Percentiles rank a stretch among this genome's conserved stretches.
These are phyloP conservation scores for Tachuris rubrigastra DNA, from an alignment of 2,113 vertebrate species.

Conservation along the genomic window DNA sequence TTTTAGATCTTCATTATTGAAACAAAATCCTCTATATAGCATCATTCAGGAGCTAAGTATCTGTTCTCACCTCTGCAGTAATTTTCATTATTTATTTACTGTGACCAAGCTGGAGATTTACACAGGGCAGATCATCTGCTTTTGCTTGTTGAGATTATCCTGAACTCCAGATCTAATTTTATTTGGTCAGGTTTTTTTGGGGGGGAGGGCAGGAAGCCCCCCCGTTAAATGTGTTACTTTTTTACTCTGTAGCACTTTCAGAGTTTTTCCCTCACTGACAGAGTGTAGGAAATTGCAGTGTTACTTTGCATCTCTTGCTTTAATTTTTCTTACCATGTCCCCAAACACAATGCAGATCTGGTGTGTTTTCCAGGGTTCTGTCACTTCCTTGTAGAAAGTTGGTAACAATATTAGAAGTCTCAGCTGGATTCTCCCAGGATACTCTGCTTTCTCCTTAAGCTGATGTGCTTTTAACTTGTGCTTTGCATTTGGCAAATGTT, in stretches of 20 bases:
- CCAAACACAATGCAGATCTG: background rate
- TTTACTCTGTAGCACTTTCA: background rate
- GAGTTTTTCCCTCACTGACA: background rate
- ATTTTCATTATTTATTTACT: background rate
- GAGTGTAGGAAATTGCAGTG: background rate
- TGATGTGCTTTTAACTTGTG: slow-evolving; percentile 35
- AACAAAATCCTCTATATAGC: background rate
- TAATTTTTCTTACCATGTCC: background rate
- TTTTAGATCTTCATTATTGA: background rate
- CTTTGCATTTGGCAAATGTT: slow-evolving; percentile 33
- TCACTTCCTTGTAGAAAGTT: background rate
- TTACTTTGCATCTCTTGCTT: background rate
- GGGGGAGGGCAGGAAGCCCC: background rate
- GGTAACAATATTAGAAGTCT: background rate
- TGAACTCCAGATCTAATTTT: background rate
- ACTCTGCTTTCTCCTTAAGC: background rate
- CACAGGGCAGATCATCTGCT: background rate
- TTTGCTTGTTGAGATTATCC: background rate
- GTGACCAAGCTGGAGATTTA: background rate
- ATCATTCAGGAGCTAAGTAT: background rate
- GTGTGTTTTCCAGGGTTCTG: background rate
- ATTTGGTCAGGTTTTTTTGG: background rate
- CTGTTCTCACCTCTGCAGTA: background rate
- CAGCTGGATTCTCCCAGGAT: slow-evolving; percentile 12
- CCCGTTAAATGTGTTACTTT: background rate